Percentiles rank a stretch among this genome's conserved stretches.
phyloP scores from a whole-genome alignment of 1,140 invertebrate species.

The Eumeta japonica region DNA sequence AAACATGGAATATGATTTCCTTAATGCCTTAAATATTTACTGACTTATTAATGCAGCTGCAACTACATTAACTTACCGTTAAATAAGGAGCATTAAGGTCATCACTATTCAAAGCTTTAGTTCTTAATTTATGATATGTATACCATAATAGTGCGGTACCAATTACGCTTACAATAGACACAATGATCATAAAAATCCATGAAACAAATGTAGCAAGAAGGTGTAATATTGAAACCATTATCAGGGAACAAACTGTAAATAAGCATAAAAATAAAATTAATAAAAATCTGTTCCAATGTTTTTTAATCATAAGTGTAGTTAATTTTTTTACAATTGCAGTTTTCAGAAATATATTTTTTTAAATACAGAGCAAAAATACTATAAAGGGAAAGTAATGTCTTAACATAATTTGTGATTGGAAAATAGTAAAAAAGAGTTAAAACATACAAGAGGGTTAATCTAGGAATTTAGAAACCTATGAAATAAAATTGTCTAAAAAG shows the following conservation, averaged over 20 bases:
- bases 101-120: constrained; percentile 10
- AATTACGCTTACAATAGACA: constrained; percentile 71
- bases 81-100: background rate
- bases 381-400: no score
- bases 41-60: background rate
- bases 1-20: constrained; percentile 34
- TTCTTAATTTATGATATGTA: constrained; percentile 78
- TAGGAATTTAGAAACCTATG: no score
- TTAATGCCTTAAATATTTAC: constrained; percentile 6
- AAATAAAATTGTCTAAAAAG: no score
- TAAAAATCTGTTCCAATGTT: no score
- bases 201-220: constrained; percentile 80
- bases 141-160: constrained; percentile 85
- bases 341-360: no score
- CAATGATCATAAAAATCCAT: constrained; percentile 81
- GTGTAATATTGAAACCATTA: constrained; percentile 82
- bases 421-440: no score
- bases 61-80: constrained; percentile 3
- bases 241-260: constrained; percentile 75
- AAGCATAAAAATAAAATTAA: background rate
- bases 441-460: no score
- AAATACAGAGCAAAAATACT: no score
- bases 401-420: no score
- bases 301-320: no score
- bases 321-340: no score